These are phyloP conservation scores for Taenaris catops DNA, from an alignment of 2,888 invertebrate genomes.

Conservation along the genomic window DNA sequence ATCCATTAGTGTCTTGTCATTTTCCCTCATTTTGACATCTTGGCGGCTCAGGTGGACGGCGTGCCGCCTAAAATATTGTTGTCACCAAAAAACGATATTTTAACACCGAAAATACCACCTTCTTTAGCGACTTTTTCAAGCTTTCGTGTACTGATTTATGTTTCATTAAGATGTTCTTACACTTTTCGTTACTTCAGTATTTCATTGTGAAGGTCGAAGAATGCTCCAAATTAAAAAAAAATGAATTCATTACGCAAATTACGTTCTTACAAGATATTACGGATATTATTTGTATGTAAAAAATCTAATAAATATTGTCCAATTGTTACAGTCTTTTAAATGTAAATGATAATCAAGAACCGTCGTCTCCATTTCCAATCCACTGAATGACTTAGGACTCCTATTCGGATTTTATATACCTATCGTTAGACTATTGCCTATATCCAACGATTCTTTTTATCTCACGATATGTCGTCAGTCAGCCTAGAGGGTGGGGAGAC, in stretches of 20 bases:
- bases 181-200: constrained; percentile 42
- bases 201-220: constrained; percentile 24
- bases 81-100: constrained; percentile 50
- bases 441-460: too few species aligned
- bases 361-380: too few species aligned
- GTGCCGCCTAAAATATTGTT: constrained; percentile 29
- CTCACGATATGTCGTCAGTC: too few species aligned
- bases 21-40: constrained; percentile 2
- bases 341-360: too few species aligned
- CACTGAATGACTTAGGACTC: too few species aligned
- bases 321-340: too few species aligned
- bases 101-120: constrained; percentile 53
- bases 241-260: constrained; percentile 15
- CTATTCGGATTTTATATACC: too few species aligned
- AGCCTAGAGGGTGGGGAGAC: too few species aligned
- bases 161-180: constrained; percentile 60
- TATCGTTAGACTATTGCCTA: too few species aligned
- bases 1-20: too few species aligned
- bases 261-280: constrained; percentile 14
- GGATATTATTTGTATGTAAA: too few species aligned
- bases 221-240: constrained; percentile 16
- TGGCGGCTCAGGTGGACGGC: constrained; percentile 25
- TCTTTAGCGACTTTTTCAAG: constrained; percentile 39
- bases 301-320: too few species aligned
- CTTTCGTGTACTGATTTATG: constrained; percentile 65